Evolutionary conservation across 2,113 vertebrate species (phyloP).

Genomic region (Muntiacus reevesi): DNA sequence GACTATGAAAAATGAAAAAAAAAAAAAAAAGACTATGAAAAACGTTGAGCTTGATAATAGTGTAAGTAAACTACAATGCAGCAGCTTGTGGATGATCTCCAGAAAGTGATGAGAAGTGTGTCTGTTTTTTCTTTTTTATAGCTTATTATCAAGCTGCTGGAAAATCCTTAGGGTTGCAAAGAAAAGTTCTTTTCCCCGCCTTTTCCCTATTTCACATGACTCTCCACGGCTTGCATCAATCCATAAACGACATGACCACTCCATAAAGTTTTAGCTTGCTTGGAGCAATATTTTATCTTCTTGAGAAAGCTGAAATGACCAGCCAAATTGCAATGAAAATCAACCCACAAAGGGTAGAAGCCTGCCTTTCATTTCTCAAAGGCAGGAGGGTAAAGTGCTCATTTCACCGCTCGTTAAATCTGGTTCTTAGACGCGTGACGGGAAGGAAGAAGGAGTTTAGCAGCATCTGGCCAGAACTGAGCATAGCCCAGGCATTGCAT

Average conservation of each 20-base stretch:
- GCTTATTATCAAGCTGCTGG: background rate
- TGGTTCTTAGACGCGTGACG: no score
- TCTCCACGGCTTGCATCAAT: background rate
- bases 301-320: background rate
- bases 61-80: background rate
- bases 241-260: background rate
- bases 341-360: background rate
- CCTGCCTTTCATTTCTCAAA: background rate
- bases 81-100: background rate
- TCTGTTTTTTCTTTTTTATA: background rate
- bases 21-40: background rate
- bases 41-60: background rate
- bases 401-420: background rate
- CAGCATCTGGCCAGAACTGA: no score
- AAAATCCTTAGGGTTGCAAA: background rate
- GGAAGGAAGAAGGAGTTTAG: background rate
- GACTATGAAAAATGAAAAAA: background rate
- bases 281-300: background rate
- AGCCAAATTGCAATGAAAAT: background rate
- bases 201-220: background rate
- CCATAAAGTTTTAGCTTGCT: background rate
- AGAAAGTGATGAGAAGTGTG: background rate
- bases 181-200: background rate
- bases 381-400: background rate
- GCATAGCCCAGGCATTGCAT: accelerated